phyloP scores from a whole-genome alignment of 2,113 vertebrate species.

The Orycteropus afer region DNA sequence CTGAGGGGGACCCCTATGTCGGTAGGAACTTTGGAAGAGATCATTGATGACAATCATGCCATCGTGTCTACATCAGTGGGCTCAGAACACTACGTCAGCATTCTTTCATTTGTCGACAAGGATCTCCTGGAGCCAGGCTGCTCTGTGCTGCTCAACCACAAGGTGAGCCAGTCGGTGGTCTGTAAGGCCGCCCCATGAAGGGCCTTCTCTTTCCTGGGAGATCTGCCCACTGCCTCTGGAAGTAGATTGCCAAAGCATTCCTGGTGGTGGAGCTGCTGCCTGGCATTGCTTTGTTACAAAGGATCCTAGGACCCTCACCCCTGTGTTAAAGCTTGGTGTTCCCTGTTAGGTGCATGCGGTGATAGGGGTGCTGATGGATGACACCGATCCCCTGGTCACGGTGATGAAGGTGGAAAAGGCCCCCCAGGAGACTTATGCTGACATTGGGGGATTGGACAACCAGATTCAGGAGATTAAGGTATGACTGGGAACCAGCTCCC shows the following conservation, averaged over 20 bases:
- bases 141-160: conserved; percentile 98
- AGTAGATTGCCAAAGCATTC: background rate
- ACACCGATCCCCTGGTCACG: conserved; percentile 97
- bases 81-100: conserved; percentile 98
- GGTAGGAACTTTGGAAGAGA: conserved; percentile 97
- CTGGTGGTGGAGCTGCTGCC: accelerated
- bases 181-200: background rate
- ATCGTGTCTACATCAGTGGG: conserved; percentile 98
- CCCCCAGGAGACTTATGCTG: conserved; percentile 97
- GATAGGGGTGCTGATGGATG: conserved; percentile 98
- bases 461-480: conserved; percentile 99
- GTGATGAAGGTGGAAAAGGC: conserved; percentile 99
- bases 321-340: background rate
- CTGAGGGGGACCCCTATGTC: conserved; percentile 98
- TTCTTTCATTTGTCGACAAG: conserved; percentile 98
- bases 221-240: background rate
- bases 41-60: conserved; percentile 99
- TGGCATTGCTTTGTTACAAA: background rate
- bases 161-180: conserved; percentile 84
- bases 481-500: background rate
- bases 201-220: background rate
- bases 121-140: conserved; percentile 97
- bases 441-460: conserved; percentile 97
- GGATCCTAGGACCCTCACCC: accelerated
- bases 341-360: conserved; percentile 95